phyloP scores from a whole-genome alignment of 2,888 invertebrate species.

The Pristionchus maxplancki region DNA sequence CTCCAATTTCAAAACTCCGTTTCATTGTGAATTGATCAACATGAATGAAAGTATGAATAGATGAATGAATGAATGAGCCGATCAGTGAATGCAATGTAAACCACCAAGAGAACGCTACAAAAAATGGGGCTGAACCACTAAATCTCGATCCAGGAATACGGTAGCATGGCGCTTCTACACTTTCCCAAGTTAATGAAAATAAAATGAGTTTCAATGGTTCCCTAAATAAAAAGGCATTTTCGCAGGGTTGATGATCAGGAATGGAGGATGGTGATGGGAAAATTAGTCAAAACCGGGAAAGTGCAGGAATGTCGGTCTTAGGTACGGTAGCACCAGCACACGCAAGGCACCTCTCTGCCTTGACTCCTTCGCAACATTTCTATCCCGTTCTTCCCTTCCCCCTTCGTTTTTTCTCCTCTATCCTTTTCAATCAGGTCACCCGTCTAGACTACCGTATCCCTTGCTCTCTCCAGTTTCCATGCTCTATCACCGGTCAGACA shows the following conservation, averaged over 20 bases:
- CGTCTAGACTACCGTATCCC: constrained; percentile 31
- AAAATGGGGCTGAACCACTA: not conserved
- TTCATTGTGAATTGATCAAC: not conserved
- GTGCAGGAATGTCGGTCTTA: too few relatives aligned
- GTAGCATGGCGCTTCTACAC: too few relatives aligned
- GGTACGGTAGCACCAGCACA: too few relatives aligned
- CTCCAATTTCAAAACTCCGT: not conserved
- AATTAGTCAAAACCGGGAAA: too few relatives aligned
- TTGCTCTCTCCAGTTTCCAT: not conserved
- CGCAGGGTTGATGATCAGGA: too few relatives aligned
- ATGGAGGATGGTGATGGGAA: too few relatives aligned
- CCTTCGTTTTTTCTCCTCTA: not conserved
- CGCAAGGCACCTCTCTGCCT: not conserved
- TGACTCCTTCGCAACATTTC: constrained; percentile 11
- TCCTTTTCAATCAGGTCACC: constrained; percentile 1
- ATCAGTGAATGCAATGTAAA: not conserved
- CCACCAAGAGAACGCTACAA: not conserved
- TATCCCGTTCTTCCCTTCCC: not conserved
- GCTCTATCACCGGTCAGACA: not conserved
- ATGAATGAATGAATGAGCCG: not conserved
- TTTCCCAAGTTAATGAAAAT: too few relatives aligned
- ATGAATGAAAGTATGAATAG: not conserved
- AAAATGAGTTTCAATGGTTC: too few relatives aligned
- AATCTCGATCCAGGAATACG: not conserved
- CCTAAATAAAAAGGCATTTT: too few relatives aligned